These are phyloP conservation scores for Parazoanthus atlanticus DNA, from an alignment of 92 coral and sea anemone genomes.

Conservation along the genomic window DNA sequence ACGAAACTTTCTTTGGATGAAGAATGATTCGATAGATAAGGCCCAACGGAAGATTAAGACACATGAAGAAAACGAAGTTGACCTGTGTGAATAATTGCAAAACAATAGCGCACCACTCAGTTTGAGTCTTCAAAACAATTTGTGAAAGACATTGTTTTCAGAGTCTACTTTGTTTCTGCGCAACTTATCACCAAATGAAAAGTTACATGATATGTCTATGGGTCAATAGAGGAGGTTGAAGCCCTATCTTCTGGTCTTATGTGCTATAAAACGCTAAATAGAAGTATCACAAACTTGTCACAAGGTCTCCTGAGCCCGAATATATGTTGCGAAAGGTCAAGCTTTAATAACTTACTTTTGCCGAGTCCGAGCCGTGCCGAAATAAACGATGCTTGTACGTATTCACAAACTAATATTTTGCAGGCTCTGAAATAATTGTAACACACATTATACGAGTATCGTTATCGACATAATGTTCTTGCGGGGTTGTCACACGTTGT, in stretches of 20 bases:
- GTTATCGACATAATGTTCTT: background rate
- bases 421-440: background rate
- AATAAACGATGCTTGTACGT: too few species aligned
- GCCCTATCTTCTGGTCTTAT: background rate
- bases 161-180: background rate
- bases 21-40: slow-evolving; percentile 14
- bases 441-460: background rate
- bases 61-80: slow-evolving; percentile 32
- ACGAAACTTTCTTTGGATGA: slow-evolving; percentile 28
- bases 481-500: background rate
- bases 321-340: background rate
- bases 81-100: slow-evolving; percentile 5
- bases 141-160: background rate
- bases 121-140: too few species aligned
- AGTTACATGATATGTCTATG: background rate
- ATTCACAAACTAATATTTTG: background rate
- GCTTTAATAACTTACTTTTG: background rate
- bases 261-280: background rate
- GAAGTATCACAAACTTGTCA: background rate
- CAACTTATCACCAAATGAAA: background rate
- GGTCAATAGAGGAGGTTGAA: too few species aligned
- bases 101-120: background rate
- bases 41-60: slow-evolving; percentile 32
- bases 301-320: background rate
- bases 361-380: background rate